Percentiles rank a stretch among this genome's conserved stretches.
These are phyloP conservation scores for Heliconius congener DNA, from an alignment of 1,140 invertebrate species.

Conservation along the genomic window DNA sequence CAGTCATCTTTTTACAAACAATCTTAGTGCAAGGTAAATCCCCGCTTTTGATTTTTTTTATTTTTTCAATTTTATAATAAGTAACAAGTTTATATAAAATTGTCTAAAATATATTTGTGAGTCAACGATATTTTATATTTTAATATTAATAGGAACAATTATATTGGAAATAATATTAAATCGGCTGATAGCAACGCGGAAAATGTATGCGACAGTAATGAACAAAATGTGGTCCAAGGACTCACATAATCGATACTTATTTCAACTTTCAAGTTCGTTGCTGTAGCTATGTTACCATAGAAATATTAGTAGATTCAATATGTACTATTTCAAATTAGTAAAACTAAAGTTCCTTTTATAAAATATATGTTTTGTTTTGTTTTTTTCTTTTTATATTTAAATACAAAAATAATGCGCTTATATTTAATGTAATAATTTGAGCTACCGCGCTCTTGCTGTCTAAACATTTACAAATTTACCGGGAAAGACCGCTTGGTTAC, in stretches of 20 bases:
- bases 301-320: not conserved
- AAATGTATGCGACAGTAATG: not conserved
- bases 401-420: too few relatives aligned
- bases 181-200: not conserved
- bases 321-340: not conserved
- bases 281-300: not conserved
- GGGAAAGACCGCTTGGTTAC: not conserved
- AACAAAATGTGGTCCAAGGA: not conserved
- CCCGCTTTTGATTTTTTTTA: not conserved
- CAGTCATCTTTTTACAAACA: slow-evolving; percentile 84
- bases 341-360: not conserved
- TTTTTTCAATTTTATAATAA: not conserved
- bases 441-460: not conserved
- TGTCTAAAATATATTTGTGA: not conserved
- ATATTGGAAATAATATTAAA: not conserved
- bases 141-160: not conserved
- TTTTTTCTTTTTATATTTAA: not conserved
- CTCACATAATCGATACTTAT: not conserved
- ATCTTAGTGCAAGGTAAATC: slow-evolving; percentile 84
- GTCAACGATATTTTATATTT: not conserved
- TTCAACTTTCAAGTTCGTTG: not conserved
- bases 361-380: not conserved
- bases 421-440: not conserved
- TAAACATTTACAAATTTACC: not conserved
- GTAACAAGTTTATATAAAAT: not conserved